phyloP scores from a whole-genome alignment of 53 echinoderm and acorn worm genomes.

The Antedon mediterranea region DNA sequence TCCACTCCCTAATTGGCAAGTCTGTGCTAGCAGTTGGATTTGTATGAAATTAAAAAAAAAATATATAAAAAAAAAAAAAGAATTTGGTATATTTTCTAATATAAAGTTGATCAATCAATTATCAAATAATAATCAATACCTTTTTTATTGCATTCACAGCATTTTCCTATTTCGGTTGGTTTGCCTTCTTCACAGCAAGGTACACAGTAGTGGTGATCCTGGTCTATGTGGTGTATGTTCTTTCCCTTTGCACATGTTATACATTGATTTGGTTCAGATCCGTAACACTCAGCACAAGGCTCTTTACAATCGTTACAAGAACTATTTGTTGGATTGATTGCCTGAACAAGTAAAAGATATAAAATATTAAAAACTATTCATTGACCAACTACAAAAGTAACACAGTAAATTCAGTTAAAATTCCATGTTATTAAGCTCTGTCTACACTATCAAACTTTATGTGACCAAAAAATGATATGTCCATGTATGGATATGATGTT shows the following conservation, averaged over 20 bases:
- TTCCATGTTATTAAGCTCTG: too few relatives aligned
- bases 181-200: slow-evolving; percentile 33
- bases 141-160: slow-evolving; percentile 33
- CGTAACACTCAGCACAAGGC: slow-evolving; percentile 47
- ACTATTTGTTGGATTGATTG: too few relatives aligned
- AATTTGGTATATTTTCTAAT: too few relatives aligned
- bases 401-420: not conserved
- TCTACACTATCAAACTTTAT: too few relatives aligned
- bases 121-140: slow-evolving; percentile 28
- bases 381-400: not conserved
- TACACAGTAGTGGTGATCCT: slow-evolving; percentile 35
- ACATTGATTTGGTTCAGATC: slow-evolving; percentile 38
- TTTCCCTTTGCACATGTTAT: slow-evolving; percentile 21
- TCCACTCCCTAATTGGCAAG: too few relatives aligned
- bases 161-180: slow-evolving; percentile 8
- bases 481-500: too few relatives aligned
- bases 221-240: slow-evolving; percentile 28
- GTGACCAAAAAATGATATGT: too few relatives aligned
- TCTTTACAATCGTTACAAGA: slow-evolving; percentile 29
- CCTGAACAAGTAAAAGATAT: too few relatives aligned
- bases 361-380: not conserved
- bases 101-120: too few relatives aligned
- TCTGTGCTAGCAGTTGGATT: too few relatives aligned
- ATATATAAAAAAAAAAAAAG: too few relatives aligned
- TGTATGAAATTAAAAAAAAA: too few relatives aligned